Percentiles rank a stretch among this genome's conserved stretches.
phyloP scores from a whole-genome alignment of 2,113 vertebrate species.

The Daphoenositta chrysoptera region DNA sequence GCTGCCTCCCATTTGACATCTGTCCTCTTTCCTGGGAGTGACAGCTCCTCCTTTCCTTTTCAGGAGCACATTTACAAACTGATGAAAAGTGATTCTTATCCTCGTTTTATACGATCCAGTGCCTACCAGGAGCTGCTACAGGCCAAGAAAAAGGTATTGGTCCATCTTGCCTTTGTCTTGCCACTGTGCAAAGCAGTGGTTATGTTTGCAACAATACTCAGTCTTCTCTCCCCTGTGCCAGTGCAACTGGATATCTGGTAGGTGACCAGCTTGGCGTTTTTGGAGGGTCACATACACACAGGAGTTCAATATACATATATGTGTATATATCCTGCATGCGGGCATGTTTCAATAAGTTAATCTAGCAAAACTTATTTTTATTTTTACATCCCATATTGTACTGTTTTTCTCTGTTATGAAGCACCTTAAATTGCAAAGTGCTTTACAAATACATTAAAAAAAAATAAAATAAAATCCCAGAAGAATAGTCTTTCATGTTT shows the following conservation, averaged over 20 bases:
- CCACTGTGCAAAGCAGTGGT: slow-evolving; percentile 55
- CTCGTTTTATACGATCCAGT: slow-evolving; percentile 98
- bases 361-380: slow-evolving; percentile 59
- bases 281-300: slow-evolving; percentile 64
- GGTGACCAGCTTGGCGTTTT: slow-evolving; percentile 59
- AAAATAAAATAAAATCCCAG: slow-evolving; percentile 65
- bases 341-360: slow-evolving; percentile 59
- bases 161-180: slow-evolving; percentile 68
- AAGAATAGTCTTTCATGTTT: slow-evolving; percentile 64
- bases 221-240: slow-evolving; percentile 56
- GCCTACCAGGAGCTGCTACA: slow-evolving; percentile 98
- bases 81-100: slow-evolving; percentile 99
- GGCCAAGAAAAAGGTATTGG: slow-evolving; percentile 96
- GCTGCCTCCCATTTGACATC: background rate
- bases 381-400: slow-evolving; percentile 66
- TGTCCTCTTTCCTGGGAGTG: background rate
- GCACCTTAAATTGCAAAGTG: slow-evolving; percentile 59
- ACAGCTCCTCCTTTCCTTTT: slow-evolving; percentile 24
- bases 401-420: slow-evolving; percentile 60
- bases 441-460: slow-evolving; percentile 58
- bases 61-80: slow-evolving; percentile 99
- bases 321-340: slow-evolving; percentile 64
- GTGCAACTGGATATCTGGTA: slow-evolving; percentile 68
- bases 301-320: slow-evolving; percentile 51
- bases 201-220: slow-evolving; percentile 59